Base-by-base conservation (phyloP, 2,797 vertebrate genomes). In the Amblyraja radiata region DNA sequence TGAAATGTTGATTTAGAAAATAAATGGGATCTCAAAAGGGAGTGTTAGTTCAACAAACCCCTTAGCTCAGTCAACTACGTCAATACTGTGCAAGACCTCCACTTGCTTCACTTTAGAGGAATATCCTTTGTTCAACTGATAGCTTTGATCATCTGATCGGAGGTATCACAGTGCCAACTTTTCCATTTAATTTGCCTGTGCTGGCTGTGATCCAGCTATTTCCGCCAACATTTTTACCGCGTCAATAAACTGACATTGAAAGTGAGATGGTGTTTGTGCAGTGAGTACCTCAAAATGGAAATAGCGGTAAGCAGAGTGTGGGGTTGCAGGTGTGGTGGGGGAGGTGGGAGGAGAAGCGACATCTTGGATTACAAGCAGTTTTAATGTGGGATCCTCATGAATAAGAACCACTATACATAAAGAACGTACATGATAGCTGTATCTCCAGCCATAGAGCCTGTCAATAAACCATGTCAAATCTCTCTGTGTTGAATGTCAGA, bases 31-130 rank as follows among this genome's bases (percentile, higher is more conserved):
- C 39, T 76, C 39, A 92, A 76, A 91, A 74, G 36, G 28, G 39
- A 13, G 71, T 54, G 73, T 92, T 76, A 92, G 54, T 92, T 92
- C 90, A 28, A 74, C 90, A 92, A 92, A 76, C 36, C 90, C 92
- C 90, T 76, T 76, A 92, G 28, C 23, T 39, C 36, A 76, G 71
- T 58, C 71, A 76, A 76, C 90, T 71, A 92, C 13, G 11, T 92
- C 90, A 58, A 92, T 74, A 74, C 39, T n/a, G 10, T 28, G 46
- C 39, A 36, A 92, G 46, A 46, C 68, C 39, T 54, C 71, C 46
- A 71, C 90, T 76, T 92, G 90, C 54, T 92, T 58, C 25, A 23
- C 68, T 54, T 92, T 54, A 92, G 39, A n/a, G 58, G 39, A 14
- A 68, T 28, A 73, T 92, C 90, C 71, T 71, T 46, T 54, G 36